Percentiles rank a stretch among this genome's conserved stretches.
Conservation (phyloP, 2,888 invertebrate species). For the Eristalis intricaria region DNA sequence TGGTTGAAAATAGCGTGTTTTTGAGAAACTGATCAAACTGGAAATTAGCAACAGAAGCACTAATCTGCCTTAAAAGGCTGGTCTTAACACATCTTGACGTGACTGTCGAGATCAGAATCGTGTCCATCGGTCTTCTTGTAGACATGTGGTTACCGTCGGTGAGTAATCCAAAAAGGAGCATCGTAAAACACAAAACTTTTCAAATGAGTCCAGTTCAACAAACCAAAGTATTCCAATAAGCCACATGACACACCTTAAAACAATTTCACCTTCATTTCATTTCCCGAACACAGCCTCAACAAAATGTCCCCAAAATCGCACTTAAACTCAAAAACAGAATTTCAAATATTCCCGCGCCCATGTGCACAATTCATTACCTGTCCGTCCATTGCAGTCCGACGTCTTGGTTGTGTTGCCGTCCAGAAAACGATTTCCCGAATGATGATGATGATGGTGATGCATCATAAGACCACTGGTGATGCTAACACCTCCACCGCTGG, state of each 20-base stretch:
- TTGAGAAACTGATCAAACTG: not conserved
- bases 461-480: slow-evolving; percentile 75
- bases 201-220: too few species aligned
- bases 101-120: not conserved
- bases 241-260: too few species aligned
- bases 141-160: too few species aligned
- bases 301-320: not conserved
- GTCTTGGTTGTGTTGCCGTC: slow-evolving; percentile 82
- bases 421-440: slow-evolving; percentile 78
- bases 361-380: slow-evolving; percentile 82
- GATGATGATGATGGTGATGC: slow-evolving; percentile 78
- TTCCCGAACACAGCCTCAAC: not conserved
- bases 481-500: slow-evolving; percentile 35
- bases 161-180: too few species aligned
- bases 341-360: not conserved
- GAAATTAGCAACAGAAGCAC: not conserved
- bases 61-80: not conserved
- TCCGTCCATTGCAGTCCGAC: slow-evolving; percentile 84
- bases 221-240: too few species aligned
- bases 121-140: not conserved
- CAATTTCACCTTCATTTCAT: not conserved
- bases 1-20: not conserved
- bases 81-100: not conserved
- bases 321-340: not conserved
- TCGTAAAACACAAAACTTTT: too few species aligned